Evolutionary conservation across 1,140 invertebrate genomes (phyloP).

Genomic region (Cyclina sinensis): DNA sequence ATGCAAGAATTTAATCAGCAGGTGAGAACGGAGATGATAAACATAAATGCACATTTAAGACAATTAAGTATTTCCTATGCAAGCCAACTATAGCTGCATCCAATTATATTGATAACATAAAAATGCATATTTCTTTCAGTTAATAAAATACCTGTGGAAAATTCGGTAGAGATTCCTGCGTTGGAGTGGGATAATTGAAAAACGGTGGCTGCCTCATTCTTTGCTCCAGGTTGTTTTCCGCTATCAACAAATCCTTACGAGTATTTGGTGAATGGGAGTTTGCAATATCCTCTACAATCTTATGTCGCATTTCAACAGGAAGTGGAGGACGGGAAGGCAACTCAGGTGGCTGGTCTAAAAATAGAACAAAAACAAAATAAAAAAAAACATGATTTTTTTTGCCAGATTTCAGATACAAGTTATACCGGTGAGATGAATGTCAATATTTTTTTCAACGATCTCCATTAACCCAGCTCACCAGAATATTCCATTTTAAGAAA

Average conservation of each 20-base stretch:
- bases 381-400: too few relatives aligned
- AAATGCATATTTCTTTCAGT: not conserved
- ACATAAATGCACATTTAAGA: too few relatives aligned
- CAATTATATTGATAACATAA: too few relatives aligned
- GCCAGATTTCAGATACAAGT: too few relatives aligned
- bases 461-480: too few relatives aligned
- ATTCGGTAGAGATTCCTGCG: slow-evolving; percentile 37
- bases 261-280: slow-evolving; percentile 54
- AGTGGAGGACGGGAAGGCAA: slow-evolving; percentile 55
- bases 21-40: too few relatives aligned
- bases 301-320: slow-evolving; percentile 48
- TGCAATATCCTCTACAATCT: slow-evolving; percentile 62
- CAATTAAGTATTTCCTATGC: too few relatives aligned
- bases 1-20: too few relatives aligned
- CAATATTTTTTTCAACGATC: too few relatives aligned
- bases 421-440: too few relatives aligned
- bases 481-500: too few relatives aligned
- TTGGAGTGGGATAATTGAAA: slow-evolving; percentile 63
- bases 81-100: too few relatives aligned
- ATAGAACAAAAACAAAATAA: slow-evolving; percentile 3
- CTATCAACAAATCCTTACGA: slow-evolving; percentile 41
- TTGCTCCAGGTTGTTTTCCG: slow-evolving; percentile 51
- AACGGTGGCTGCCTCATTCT: slow-evolving; percentile 61
- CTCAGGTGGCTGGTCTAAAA: slow-evolving; percentile 50
- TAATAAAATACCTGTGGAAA: slow-evolving; percentile 51